Conservation (phyloP, 2,113 vertebrate genomes). For the Myanophis thanlyinensis region DNA sequence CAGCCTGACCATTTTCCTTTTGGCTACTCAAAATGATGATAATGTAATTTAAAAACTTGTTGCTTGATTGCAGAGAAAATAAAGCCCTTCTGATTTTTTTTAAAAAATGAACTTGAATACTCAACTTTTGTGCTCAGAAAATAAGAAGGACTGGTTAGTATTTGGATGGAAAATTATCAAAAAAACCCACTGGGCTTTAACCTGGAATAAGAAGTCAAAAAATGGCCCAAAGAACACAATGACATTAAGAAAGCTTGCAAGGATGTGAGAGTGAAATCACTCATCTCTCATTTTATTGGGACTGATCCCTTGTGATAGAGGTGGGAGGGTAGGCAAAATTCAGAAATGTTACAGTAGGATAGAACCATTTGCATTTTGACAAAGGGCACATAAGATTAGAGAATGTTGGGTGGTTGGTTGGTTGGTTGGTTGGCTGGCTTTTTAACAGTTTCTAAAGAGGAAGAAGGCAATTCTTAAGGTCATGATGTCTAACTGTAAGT, state of each 20-base stretch:
- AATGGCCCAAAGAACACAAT: background rate
- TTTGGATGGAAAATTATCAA: background rate
- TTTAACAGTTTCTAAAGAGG: background rate
- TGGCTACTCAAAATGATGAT: background rate
- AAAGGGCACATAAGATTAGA: background rate
- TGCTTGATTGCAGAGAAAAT: background rate
- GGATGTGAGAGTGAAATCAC: background rate
- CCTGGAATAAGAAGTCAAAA: background rate
- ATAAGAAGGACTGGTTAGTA: background rate
- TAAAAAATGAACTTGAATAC: background rate
- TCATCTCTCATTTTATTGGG: background rate
- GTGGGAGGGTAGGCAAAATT: background rate
- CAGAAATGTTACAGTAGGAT: background rate
- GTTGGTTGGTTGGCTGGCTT: background rate
- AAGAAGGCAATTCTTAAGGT: background rate
- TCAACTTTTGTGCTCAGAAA: background rate
- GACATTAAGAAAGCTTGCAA: background rate
- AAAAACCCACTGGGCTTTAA: background rate
- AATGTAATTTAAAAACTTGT: background rate
- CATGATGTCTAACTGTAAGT: background rate
- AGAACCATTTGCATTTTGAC: background rate
- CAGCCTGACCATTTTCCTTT: background rate
- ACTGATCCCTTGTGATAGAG: background rate
- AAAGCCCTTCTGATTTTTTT: background rate
- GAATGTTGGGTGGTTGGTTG: background rate